These are phyloP conservation scores for Zoanthus solanderi DNA, from an alignment of 92 coral and sea anemone species.

Conservation along the genomic window DNA sequence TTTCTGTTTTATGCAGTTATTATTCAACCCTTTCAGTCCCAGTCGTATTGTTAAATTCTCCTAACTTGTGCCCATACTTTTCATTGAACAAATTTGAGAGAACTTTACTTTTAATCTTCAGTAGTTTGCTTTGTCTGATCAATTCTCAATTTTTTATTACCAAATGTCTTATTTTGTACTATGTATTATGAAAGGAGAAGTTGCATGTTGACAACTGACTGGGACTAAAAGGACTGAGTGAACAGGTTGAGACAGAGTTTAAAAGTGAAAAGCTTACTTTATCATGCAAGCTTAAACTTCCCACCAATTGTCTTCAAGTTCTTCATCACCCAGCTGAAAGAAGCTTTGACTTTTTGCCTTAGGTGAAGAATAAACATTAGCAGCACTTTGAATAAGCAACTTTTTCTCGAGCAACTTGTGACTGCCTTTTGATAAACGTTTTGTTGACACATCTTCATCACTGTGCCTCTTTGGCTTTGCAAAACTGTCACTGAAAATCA, in stretches of 20 bases:
- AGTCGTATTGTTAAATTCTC: too few relatives aligned
- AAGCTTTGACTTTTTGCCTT: background rate
- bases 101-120: too few relatives aligned
- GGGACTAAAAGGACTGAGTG: background rate
- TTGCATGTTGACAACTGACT: too few relatives aligned
- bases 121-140: too few relatives aligned
- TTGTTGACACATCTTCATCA: too few relatives aligned
- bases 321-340: conserved; percentile 48
- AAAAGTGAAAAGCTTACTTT: too few relatives aligned
- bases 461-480: background rate
- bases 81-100: too few relatives aligned
- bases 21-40: too few relatives aligned
- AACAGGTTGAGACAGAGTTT: background rate
- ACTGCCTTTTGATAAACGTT: background rate
- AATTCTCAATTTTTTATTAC: too few relatives aligned
- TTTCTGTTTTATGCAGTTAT: background rate
- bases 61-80: too few relatives aligned
- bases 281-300: conserved; percentile 20
- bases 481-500: background rate
- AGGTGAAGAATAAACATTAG: background rate
- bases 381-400: background rate
- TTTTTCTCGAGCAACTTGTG: background rate
- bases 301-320: conserved; percentile 68
- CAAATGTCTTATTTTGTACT: too few relatives aligned
- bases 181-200: too few relatives aligned